A percentile compares a stretch with the other conserved stretches of the same genome.
Conservation (phyloP, 2,888 invertebrate genomes). For the Rhogogaster chlorosoma region DNA sequence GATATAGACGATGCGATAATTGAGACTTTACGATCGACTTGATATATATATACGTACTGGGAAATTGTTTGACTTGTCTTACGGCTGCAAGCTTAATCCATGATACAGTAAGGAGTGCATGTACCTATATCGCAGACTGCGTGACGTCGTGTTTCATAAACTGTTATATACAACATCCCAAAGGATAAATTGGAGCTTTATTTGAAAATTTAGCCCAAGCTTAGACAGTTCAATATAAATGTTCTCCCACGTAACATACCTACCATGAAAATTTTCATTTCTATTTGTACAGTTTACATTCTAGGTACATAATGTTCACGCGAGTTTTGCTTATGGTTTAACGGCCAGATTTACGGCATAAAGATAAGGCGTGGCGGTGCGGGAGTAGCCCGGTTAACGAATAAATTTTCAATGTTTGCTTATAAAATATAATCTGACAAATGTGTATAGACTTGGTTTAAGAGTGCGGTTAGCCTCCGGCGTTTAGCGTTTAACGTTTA, state of each 20-base stretch:
- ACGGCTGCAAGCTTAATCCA: neutral
- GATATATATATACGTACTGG: slow-evolving; percentile 29
- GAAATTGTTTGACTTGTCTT: slow-evolving; percentile 31
- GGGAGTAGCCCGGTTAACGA: slow-evolving; percentile 27
- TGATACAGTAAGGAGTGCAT: slow-evolving; percentile 48
- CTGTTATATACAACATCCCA: slow-evolving; percentile 1
- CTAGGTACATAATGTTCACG: neutral
- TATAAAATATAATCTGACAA: slow-evolving; percentile 67
- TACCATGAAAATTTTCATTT: neutral
- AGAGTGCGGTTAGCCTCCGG: slow-evolving; percentile 49
- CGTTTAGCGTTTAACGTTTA: slow-evolving; percentile 48
- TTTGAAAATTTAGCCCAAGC: neutral
- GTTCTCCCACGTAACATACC: neutral
- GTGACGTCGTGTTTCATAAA: neutral
- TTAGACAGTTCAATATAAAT: neutral
- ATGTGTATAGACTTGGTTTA: slow-evolving; percentile 55
- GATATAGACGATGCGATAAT: slow-evolving; percentile 43
- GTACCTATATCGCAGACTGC: slow-evolving; percentile 58
- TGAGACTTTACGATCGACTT: slow-evolving; percentile 45
- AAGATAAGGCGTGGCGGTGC: slow-evolving; percentile 52
- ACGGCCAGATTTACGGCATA: slow-evolving; percentile 54
- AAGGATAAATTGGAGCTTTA: slow-evolving; percentile 2
- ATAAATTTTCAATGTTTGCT: slow-evolving; percentile 65
- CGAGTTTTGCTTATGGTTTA: slow-evolving; percentile 23
- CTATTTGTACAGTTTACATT: neutral